Percentiles rank a stretch among this genome's conserved stretches.
Evolutionary conservation across 2,113 vertebrate species (phyloP).

Genomic region (Mormyrus iriodes): DNA sequence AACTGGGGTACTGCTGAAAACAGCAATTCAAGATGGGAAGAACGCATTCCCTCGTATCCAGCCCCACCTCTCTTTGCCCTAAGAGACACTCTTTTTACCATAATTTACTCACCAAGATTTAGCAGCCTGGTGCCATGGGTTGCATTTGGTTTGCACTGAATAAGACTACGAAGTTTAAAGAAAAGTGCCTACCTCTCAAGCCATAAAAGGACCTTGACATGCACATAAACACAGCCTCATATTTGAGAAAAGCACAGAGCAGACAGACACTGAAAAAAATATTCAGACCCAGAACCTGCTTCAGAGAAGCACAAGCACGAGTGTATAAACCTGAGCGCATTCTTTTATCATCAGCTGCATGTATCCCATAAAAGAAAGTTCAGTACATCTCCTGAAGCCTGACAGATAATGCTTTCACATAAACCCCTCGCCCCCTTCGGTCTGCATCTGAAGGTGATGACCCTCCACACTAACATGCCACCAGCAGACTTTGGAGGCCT

Average conservation of each 20-base stretch:
- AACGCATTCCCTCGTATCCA: constrained; percentile 22
- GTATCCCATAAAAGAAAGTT: not conserved
- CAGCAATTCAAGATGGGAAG: constrained; percentile 1
- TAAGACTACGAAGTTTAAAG: not conserved
- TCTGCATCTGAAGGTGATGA: not conserved
- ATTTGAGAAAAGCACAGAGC: not conserved
- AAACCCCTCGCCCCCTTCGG: not conserved
- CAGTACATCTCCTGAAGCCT: not conserved
- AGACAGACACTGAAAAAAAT: not conserved
- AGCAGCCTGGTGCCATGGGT: constrained; percentile 10
- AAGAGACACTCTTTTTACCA: constrained; percentile 24
- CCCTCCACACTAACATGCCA: not conserved
- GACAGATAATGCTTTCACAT: not conserved
- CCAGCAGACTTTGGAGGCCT: not conserved
- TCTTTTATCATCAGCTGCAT: not conserved
- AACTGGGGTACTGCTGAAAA: not conserved
- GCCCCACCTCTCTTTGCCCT: not conserved
- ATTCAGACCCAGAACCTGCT: not conserved
- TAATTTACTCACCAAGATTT: constrained; percentile 32
- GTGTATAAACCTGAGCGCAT: not conserved
- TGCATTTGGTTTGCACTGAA: not conserved
- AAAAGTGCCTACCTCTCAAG: not conserved
- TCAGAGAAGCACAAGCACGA: not conserved
- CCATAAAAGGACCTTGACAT: not conserved
- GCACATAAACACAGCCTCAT: not conserved